Conservation (phyloP, 2,888 invertebrate species). For the Apotomis turbidana region DNA sequence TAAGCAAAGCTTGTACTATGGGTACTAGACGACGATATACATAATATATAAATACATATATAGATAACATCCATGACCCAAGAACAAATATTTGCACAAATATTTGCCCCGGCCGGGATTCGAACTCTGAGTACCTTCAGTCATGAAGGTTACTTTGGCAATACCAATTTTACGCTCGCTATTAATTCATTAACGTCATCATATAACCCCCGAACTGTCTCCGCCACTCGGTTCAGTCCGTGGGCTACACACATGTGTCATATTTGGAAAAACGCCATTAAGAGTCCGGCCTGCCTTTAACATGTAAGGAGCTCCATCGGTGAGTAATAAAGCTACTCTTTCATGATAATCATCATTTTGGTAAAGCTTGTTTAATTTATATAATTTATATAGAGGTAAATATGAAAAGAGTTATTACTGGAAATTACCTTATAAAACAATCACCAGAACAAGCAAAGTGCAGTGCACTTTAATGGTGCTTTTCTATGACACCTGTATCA, state of each 20-base stretch:
- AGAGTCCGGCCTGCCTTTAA: conserved; percentile 17
- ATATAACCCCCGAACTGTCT: conserved; percentile 16
- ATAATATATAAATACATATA: too few species aligned
- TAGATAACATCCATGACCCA: too few species aligned
- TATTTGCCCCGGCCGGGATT: too few species aligned
- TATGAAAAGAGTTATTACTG: too few species aligned
- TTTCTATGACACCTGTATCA: too few species aligned
- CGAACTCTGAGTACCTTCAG: conserved; percentile 9
- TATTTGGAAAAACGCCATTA: conserved; percentile 19
- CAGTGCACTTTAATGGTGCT: too few species aligned
- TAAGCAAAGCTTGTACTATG: too few species aligned
- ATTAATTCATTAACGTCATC: conserved; percentile 11
- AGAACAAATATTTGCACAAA: too few species aligned
- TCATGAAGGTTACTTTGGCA: conserved; percentile 16
- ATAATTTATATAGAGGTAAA: too few species aligned
- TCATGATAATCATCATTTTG: conserved; percentile 8
- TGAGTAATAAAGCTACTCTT: conserved; percentile 18
- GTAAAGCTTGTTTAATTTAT: conserved; percentile 8
- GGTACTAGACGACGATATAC: too few species aligned
- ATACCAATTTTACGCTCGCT: conserved; percentile 18
- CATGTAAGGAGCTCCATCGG: conserved; percentile 19
- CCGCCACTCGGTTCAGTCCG: conserved; percentile 14
- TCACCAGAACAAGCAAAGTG: too few species aligned
- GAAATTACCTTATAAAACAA: too few species aligned
- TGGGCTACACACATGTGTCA: conserved; percentile 21